These are phyloP conservation scores for Syrrhaptes paradoxus DNA, from an alignment of 2,113 vertebrate genomes.

Conservation along the genomic window DNA sequence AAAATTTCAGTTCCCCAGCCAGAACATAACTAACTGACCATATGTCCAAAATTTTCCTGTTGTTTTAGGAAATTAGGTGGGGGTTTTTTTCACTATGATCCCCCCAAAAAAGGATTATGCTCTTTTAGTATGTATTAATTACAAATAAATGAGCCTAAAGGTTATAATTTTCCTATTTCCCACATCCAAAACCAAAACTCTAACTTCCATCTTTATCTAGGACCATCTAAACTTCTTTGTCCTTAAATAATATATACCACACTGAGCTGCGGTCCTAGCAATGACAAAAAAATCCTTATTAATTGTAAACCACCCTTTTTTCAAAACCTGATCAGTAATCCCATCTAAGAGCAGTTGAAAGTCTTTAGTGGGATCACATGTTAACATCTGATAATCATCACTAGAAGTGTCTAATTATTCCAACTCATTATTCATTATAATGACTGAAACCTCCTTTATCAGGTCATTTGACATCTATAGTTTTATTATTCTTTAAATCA, in stretches of 20 bases:
- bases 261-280: not conserved
- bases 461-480: constrained; percentile 41
- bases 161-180: not conserved
- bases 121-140: not conserved
- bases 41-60: not conserved
- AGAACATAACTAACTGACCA: not conserved
- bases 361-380: constrained; percentile 16
- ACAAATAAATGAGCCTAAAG: not conserved
- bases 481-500: constrained; percentile 65
- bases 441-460: constrained; percentile 34
- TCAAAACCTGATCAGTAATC: not conserved
- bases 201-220: not conserved
- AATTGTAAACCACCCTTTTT: not conserved
- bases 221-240: not conserved
- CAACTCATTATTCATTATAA: constrained; percentile 28
- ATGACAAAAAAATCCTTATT: not conserved
- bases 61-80: not conserved
- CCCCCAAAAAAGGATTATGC: not conserved
- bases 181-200: not conserved
- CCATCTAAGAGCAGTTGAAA: constrained; percentile 17
- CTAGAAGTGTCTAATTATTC: constrained; percentile 52
- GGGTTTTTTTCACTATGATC: not conserved
- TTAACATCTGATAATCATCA: constrained; percentile 42
- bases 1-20: not conserved
- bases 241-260: not conserved